phyloP scores from a whole-genome alignment of 2,113 vertebrate species.

The Thamnophis sirtalis region DNA sequence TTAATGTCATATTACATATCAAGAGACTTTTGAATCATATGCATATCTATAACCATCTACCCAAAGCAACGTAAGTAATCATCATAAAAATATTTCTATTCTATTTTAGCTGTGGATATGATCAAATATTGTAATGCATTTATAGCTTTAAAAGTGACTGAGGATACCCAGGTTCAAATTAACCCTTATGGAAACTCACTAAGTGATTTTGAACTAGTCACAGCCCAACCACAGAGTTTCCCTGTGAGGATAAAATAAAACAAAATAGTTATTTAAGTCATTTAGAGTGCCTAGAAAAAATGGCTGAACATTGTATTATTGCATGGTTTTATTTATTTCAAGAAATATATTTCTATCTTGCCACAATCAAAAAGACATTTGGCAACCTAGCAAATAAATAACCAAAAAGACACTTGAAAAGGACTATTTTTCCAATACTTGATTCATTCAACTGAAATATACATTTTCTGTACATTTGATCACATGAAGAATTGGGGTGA shows the following conservation, averaged over 20 bases:
- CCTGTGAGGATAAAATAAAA: not conserved
- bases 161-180: not conserved
- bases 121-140: not conserved
- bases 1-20: not conserved
- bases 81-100: not conserved
- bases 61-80: not conserved
- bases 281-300: not conserved
- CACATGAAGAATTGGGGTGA: too few species aligned
- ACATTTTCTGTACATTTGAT: not conserved
- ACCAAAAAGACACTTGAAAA: not conserved
- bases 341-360: not conserved
- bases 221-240: not conserved
- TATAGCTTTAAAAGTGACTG: not conserved
- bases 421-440: not conserved
- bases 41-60: not conserved
- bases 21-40: not conserved
- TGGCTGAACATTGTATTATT: not conserved
- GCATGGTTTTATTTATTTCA: not conserved
- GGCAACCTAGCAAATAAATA: not conserved
- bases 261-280: not conserved
- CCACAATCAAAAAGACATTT: not conserved
- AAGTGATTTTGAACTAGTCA: not conserved
- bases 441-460: not conserved
- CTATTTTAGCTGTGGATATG: not conserved
- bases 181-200: not conserved